These are phyloP conservation scores for Ypsolopha sequella DNA, from an alignment of 2,888 invertebrate species.

Conservation along the genomic window DNA sequence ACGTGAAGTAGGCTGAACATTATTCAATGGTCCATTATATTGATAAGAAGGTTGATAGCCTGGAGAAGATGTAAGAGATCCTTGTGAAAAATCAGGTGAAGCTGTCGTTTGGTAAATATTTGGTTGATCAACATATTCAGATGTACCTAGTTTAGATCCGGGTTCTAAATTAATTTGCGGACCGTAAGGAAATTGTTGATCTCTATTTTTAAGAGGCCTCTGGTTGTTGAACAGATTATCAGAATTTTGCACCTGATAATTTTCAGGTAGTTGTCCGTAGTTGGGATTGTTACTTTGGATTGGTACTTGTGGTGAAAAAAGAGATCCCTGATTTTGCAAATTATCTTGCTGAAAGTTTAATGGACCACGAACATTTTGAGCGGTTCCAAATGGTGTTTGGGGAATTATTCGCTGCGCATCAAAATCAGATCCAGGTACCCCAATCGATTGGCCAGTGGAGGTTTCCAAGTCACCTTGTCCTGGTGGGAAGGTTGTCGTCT, in stretches of 20 bases:
- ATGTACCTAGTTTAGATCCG: background rate
- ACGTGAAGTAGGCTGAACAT: background rate
- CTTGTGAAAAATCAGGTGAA: background rate
- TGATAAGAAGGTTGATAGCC: background rate
- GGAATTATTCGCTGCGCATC: background rate
- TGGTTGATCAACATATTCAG: background rate
- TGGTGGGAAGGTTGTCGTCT: slow-evolving; percentile 30
- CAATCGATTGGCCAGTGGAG: background rate
- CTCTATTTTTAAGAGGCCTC: background rate
- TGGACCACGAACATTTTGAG: background rate
- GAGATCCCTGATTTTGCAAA: background rate
- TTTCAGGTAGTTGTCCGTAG: no score
- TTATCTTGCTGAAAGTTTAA: background rate
- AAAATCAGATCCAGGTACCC: background rate
- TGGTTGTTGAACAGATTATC: background rate
- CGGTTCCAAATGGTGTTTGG: background rate
- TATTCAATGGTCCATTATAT: background rate
- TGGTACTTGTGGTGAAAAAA: background rate
- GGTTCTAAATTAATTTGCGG: background rate
- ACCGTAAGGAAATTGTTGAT: background rate
- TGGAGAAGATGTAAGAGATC: background rate
- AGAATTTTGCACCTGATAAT: background rate
- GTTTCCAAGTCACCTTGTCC: slow-evolving; percentile 6
- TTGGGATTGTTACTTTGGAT: background rate
- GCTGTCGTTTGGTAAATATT: background rate